These are phyloP conservation scores for Caenorhabditis tropicalis DNA, from an alignment of 1,140 invertebrate genomes.

Conservation along the genomic window DNA sequence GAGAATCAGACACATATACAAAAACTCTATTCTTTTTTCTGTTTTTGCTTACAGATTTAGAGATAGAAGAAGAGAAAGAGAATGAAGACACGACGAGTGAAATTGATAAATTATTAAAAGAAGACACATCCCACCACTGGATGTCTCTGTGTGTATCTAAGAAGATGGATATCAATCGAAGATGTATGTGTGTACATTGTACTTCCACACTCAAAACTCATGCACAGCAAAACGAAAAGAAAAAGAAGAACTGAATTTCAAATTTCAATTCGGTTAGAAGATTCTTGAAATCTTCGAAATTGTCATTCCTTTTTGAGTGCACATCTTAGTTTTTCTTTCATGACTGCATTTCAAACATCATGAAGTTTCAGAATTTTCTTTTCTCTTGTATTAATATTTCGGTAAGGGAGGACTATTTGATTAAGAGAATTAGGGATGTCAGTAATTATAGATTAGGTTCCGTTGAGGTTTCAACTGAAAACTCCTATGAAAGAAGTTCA, in stretches of 20 bases:
- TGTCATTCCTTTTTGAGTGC: too few relatives aligned
- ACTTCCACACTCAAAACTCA: background rate
- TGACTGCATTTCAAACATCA: too few relatives aligned
- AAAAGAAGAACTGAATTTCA: background rate
- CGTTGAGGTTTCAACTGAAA: too few relatives aligned
- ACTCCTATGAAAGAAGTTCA: too few relatives aligned
- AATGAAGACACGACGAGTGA: background rate
- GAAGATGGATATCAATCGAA: constrained; percentile 37
- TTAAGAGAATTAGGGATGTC: too few relatives aligned
- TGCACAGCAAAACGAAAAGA: background rate
- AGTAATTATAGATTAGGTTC: too few relatives aligned
- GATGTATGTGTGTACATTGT: constrained; percentile 14
- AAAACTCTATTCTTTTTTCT: constrained; percentile 19
- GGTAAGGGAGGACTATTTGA: too few relatives aligned
- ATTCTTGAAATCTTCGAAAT: too few relatives aligned
- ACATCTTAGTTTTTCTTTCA: too few relatives aligned
- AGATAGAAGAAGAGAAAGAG: background rate
- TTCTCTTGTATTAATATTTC: too few relatives aligned
- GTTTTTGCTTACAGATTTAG: background rate
- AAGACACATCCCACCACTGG: background rate
- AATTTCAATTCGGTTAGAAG: background rate
- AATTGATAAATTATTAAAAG: constrained; percentile 42
- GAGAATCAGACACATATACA: background rate
- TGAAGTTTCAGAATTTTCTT: too few relatives aligned
- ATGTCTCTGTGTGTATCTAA: constrained; percentile 19